Percentiles rank a stretch among this genome's conserved stretches.
phyloP scores from a whole-genome alignment of 2,797 vertebrate species.

The Urophycis tenuis region DNA sequence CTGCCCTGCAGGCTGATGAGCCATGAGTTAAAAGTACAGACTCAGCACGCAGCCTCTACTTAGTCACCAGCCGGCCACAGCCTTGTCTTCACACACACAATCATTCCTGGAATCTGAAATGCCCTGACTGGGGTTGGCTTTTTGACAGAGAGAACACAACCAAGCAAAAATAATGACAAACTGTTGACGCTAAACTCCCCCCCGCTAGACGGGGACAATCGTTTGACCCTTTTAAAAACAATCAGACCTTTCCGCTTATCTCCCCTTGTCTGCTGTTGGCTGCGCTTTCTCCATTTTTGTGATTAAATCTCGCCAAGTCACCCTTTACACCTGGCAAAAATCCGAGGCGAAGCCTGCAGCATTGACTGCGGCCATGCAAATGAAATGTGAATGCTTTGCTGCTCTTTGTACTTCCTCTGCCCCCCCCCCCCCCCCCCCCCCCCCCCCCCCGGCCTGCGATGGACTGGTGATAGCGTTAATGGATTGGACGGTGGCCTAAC shows the following conservation, averaged over 20 bases:
- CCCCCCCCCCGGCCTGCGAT: conserved; percentile 26
- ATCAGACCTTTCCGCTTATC: not conserved
- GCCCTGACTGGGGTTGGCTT: conserved; percentile 28
- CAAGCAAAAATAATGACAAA: not conserved
- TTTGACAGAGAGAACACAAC: not conserved
- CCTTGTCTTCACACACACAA: conserved; percentile 29
- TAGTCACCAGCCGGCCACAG: conserved; percentile 42
- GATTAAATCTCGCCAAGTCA: conserved; percentile 22
- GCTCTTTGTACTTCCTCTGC: conserved; percentile 29
- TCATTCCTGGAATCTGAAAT: conserved; percentile 39
- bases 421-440: too few relatives aligned
- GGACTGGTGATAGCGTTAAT: conserved; percentile 42
- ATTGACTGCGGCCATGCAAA: conserved; percentile 14
- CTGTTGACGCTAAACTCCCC: not conserved
- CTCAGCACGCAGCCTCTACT: conserved; percentile 40
- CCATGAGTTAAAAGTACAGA: conserved; percentile 42
- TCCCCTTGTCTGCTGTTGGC: conserved; percentile 1
- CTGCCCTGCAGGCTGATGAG: not conserved
- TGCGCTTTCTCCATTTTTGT: not conserved
- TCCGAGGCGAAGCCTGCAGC: not conserved
- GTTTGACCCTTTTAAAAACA: conserved; percentile 16
- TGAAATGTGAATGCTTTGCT: conserved; percentile 36
- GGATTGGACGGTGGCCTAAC: conserved; percentile 42
- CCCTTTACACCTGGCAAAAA: conserved; percentile 29
- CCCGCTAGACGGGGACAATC: not conserved